A percentile compares a stretch with the other conserved stretches of the same genome.
Evolutionary conservation across 2,797 vertebrate genomes (phyloP).

Genomic region (Gallinago solitaria): DNA sequence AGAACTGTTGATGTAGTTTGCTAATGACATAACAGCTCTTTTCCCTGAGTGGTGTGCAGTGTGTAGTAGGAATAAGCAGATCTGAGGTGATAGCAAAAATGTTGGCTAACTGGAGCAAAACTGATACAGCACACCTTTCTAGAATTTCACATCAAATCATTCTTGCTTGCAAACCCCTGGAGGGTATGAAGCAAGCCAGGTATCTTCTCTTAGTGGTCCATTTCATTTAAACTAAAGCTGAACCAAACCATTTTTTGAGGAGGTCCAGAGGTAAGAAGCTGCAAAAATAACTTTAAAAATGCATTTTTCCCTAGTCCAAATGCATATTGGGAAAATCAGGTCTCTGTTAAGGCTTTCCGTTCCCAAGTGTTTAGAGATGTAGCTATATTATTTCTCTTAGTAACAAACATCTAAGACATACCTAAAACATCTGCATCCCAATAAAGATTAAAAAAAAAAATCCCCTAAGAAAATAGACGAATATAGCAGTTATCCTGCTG

Average conservation of each 20-base stretch:
- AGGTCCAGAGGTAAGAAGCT: neutral
- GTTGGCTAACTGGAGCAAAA: neutral
- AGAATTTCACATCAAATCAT: neutral
- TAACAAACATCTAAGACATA: neutral
- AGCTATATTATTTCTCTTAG: neutral
- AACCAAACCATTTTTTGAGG: neutral
- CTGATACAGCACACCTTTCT: neutral
- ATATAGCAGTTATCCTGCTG: neutral
- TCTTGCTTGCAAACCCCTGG: neutral
- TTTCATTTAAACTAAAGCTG: neutral
- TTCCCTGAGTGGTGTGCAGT: neutral
- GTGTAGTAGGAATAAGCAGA: neutral
- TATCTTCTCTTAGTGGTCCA: neutral
- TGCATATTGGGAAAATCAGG: neutral
- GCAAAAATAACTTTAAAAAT: neutral
- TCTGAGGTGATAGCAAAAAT: neutral
- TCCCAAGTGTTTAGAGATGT: neutral
- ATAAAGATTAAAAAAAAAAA: neutral
- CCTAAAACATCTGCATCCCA: neutral
- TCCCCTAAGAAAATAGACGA: neutral
- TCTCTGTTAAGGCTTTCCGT: neutral
- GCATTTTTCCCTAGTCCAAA: neutral
- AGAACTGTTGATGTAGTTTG: neutral
- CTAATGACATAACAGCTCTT: neutral
- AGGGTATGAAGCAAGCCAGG: neutral